Percentiles rank a stretch among this genome's conserved stretches.
These are phyloP conservation scores for Fabriciana adippe DNA, from an alignment of 2,888 invertebrate species.

Conservation along the genomic window DNA sequence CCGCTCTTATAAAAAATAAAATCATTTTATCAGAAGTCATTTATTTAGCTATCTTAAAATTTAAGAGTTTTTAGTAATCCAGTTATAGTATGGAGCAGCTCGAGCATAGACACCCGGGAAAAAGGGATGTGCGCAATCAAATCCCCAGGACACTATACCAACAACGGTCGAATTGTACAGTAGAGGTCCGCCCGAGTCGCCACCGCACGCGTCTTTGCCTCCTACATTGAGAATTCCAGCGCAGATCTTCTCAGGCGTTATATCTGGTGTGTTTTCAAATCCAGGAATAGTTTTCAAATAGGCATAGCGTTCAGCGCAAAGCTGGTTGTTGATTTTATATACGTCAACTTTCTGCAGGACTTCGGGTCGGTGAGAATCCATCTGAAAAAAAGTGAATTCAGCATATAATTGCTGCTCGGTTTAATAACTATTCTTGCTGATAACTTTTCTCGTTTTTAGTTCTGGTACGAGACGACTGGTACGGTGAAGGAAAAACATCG, in stretches of 20 bases:
- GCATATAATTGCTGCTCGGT: too few relatives aligned
- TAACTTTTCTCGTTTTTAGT: too few relatives aligned
- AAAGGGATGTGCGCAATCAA: conserved; percentile 46
- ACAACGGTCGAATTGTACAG: conserved; percentile 53
- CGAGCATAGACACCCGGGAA: conserved; percentile 54
- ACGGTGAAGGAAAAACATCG: too few relatives aligned
- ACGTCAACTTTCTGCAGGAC: background rate
- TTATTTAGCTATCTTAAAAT: too few relatives aligned
- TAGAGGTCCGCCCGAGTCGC: conserved; percentile 64
- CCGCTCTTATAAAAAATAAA: too few relatives aligned
- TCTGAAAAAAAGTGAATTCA: conserved; percentile 2
- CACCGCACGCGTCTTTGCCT: conserved; percentile 56
- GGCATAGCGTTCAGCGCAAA: conserved; percentile 3
- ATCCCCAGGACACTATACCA: conserved; percentile 50
- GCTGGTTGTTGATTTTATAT: background rate
- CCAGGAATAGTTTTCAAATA: conserved; percentile 12
- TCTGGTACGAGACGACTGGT: too few relatives aligned
- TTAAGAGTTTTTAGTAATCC: conserved; percentile 46
- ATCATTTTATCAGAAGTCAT: too few relatives aligned
- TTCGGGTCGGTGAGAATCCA: background rate
- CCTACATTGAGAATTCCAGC: conserved; percentile 4
- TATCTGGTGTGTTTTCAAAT: background rate
- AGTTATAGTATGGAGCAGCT: conserved; percentile 52
- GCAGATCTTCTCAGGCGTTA: conserved; percentile 7
- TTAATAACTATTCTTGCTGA: too few relatives aligned